Evolutionary conservation across 2,113 vertebrate genomes (phyloP).

Genomic region (Halichoeres trimaculatus): DNA sequence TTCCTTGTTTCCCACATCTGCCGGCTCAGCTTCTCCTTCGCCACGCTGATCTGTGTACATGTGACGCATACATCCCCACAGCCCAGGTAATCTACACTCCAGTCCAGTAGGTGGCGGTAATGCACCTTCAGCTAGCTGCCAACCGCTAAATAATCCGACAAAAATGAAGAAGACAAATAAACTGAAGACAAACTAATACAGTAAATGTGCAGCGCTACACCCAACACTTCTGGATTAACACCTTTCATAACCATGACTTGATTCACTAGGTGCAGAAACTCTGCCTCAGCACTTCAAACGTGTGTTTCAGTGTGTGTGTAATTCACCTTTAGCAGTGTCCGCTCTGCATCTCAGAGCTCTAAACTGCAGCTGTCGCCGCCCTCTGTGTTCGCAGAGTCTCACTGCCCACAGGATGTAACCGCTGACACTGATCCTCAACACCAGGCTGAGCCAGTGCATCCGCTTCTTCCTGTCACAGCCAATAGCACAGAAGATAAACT

Average conservation of each 20-base stretch:
- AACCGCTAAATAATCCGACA: too few species aligned
- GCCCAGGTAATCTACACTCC: too few species aligned
- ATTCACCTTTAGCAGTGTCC: constrained; percentile 46
- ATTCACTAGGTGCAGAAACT: constrained; percentile 36
- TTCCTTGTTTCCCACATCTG: too few species aligned
- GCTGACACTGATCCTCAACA: constrained; percentile 41
- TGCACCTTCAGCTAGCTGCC: too few species aligned
- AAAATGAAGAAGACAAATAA: too few species aligned
- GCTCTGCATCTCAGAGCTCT: constrained; percentile 8
- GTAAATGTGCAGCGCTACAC: too few species aligned
- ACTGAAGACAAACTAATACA: too few species aligned
- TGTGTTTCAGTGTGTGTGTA: constrained; percentile 33
- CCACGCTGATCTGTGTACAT: too few species aligned
- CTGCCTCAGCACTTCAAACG: constrained; percentile 17
- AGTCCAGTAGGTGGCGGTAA: too few species aligned
- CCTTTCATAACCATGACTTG: constrained; percentile 18
- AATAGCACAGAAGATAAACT: constrained; percentile 48
- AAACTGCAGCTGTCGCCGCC: constrained; percentile 6
- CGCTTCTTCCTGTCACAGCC: constrained; percentile 29
- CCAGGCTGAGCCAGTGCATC: constrained; percentile 19
- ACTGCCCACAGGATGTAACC: constrained; percentile 53
- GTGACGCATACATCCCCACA: too few species aligned
- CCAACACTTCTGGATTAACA: neutral
- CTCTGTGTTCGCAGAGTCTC: constrained; percentile 39
- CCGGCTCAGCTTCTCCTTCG: too few species aligned